Evolutionary conservation across 64 coral and sea anemone genomes (phyloP).

Genomic region (Porites australiensis): DNA sequence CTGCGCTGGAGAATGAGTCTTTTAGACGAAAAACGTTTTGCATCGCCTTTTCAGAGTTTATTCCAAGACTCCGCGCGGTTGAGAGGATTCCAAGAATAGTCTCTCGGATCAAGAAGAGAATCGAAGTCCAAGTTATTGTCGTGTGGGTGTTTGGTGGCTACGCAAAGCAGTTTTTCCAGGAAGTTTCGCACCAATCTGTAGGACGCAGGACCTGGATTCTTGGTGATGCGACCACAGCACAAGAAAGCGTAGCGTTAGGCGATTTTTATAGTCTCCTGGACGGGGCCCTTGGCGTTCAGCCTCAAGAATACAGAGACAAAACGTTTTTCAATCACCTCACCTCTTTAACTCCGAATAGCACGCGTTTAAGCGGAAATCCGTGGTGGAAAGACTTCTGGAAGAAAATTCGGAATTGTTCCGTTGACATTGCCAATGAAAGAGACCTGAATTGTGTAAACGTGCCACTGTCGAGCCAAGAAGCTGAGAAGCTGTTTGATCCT

Average conservation of each 20-base stretch:
- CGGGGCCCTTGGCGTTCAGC: slow-evolving; percentile 24
- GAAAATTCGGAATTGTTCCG: background rate
- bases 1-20: slow-evolving; percentile 25
- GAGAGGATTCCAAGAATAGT: slow-evolving; percentile 2
- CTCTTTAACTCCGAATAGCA: background rate
- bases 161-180: background rate
- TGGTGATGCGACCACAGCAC: slow-evolving; percentile 7
- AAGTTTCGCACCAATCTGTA: background rate
- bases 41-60: slow-evolving; percentile 43
- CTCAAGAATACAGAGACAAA: background rate
- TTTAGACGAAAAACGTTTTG: slow-evolving; percentile 45
- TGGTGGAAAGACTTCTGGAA: slow-evolving; percentile 55
- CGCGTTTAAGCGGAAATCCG: background rate
- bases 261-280: background rate
- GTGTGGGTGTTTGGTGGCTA: slow-evolving; percentile 13
- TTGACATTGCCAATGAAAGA: background rate
- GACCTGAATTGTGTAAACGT: background rate
- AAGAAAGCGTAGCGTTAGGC: background rate
- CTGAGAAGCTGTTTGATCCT: background rate
- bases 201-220: slow-evolving; percentile 22
- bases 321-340: background rate
- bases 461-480: background rate
- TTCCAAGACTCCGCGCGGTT: background rate
- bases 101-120: background rate
- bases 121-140: slow-evolving; percentile 34